Evolutionary conservation across 2,113 vertebrate genomes (phyloP), one percentile per base, ranked within the genome.

Genomic region (Alligator sinensis): DNA sequence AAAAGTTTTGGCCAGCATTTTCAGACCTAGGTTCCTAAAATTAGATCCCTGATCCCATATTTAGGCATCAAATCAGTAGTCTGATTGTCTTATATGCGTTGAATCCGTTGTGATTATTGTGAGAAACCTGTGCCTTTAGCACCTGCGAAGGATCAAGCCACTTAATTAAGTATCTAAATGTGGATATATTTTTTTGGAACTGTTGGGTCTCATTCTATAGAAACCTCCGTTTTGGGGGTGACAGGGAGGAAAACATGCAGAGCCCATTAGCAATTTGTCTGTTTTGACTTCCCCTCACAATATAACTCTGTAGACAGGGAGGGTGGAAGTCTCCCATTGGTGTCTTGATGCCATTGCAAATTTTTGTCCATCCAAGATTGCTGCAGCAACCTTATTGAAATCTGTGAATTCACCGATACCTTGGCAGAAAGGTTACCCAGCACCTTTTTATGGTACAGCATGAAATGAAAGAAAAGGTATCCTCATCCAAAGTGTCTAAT

Each of bases 21-120:
- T 76, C 58, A 18, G 17, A n/a, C 60, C n/a, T 3, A 55, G 76
- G 14, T 8, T 14, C 0, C 0, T 25, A 62, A 38, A 38, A 9
- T 15, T 25, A 27, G 30, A 21, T 4, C 22, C 18, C 59, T 9
- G 76, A 15, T 84, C 90, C 86, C 70, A 18, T 76, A 72, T 6
- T 68, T 79, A 90, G 54, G 38, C 15, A 21, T 84, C 14, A 12
- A 94, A 76, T 18, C 12, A 17, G 27, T 19, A 80, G 62, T 84
- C 74, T 78, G 87, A 68, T 16, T 90, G 82, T 90, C 13, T 28
- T 78, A 66, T 7, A 16, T 28, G 38, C 38, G 10, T 21, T 68
- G 30, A 24, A 59, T 34, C 30, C 11, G 7, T 21, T 12, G 30
- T 21, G 34, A 21, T 21, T 72, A 25, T 61, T 57, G 7, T 74